Conservation (phyloP, 1,140 invertebrate genomes). For the Heliconius eleuchia region DNA sequence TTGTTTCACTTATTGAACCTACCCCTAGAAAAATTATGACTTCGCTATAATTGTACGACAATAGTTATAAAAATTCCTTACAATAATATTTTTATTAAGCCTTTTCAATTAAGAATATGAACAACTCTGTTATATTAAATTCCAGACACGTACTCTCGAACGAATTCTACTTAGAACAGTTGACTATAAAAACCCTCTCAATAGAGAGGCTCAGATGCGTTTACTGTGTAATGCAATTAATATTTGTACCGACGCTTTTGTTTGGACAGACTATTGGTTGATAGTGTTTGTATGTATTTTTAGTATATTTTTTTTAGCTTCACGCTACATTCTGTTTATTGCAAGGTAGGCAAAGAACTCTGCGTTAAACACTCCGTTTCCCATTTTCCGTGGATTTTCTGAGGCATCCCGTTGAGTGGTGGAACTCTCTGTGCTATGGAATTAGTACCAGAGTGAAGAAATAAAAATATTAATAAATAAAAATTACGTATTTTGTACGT, state of each 20-base stretch:
- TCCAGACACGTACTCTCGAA: not conserved
- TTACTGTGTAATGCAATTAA: constrained; percentile 50
- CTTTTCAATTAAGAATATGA: constrained; percentile 1
- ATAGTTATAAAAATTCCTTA: not conserved
- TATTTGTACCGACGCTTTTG: constrained; percentile 49
- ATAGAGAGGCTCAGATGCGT: constrained; percentile 41
- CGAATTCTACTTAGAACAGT: not conserved
- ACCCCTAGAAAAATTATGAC: no score
- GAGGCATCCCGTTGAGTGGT: no score
- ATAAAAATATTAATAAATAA: no score
- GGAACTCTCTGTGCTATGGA: no score
- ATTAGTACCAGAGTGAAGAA: no score
- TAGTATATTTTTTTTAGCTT: not conserved
- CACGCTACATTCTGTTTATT: not conserved
- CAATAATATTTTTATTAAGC: not conserved
- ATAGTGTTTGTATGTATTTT: not conserved
- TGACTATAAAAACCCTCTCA: constrained; percentile 14
- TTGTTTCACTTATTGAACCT: no score
- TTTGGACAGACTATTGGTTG: constrained; percentile 39
- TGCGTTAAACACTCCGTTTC: no score
- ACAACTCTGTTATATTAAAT: constrained; percentile 6
- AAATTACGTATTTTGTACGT: no score
- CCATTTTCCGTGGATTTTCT: no score
- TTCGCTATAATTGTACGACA: not conserved
- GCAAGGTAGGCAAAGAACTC: no score